These are phyloP conservation scores for Goniozus legneri DNA, from an alignment of 1,140 invertebrate genomes.

Conservation along the genomic window DNA sequence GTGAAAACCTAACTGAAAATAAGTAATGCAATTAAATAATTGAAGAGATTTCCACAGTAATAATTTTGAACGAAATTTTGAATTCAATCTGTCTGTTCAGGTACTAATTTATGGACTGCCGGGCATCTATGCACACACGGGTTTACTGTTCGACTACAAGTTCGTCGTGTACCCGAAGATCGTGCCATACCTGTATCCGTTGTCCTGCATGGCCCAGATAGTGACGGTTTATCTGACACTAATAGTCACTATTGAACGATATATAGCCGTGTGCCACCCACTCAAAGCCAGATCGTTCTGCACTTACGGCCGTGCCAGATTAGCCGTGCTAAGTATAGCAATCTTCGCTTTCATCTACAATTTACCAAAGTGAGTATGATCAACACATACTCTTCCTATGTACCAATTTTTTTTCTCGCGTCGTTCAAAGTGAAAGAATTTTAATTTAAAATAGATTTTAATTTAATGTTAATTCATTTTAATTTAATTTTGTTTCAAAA, in stretches of 20 bases:
- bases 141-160: conserved; percentile 72
- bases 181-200: conserved; percentile 79
- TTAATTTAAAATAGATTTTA: too few species aligned
- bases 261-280: conserved; percentile 94
- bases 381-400: too few species aligned
- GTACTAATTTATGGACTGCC: conserved; percentile 84
- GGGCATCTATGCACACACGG: conserved; percentile 78
- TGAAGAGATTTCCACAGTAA: too few species aligned
- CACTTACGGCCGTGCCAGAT: conserved; percentile 82
- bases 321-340: conserved; percentile 81
- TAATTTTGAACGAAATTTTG: too few species aligned
- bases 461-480: too few species aligned
- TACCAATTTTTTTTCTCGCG: too few species aligned
- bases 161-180: conserved; percentile 77
- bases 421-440: too few species aligned
- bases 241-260: conserved; percentile 92
- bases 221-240: conserved; percentile 93
- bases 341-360: conserved; percentile 86
- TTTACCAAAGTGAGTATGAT: conserved; percentile 63
- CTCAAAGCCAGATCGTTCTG: conserved; percentile 83
- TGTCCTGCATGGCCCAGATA: conserved; percentile 85
- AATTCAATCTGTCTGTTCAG: conserved; percentile 27
- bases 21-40: too few species aligned
- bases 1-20: too few species aligned
- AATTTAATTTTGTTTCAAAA: too few species aligned